Base-by-base conservation (phyloP, 2,797 vertebrate species). In the Lepidocolaptes lacrymiger region DNA sequence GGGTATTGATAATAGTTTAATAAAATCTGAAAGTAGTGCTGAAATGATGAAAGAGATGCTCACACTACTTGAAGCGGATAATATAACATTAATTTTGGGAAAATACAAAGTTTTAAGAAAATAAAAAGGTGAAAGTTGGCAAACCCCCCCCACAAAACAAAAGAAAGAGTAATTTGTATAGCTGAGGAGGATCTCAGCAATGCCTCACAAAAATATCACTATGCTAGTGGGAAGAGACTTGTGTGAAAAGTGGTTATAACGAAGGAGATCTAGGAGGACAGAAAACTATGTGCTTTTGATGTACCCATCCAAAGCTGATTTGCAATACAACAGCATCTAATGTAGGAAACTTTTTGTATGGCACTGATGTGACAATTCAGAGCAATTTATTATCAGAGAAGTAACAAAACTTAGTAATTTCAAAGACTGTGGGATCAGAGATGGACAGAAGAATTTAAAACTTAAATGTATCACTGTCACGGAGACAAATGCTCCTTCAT, bases 211-310 rank as follows among this genome's bases (percentile, higher is more conserved):
- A 37, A 87, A 66, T 22, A 22, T 46, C 30, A 37, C 5, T 49
- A 48, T 0, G 3, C 1, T 3, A 41, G n/a, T 63, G 14, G 44
- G 72, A 66, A 74, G n/a, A 92, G 27, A 43, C 14, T 66, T 0
- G 0, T 8, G 4, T 52, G 28, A 81, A 41, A 91, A 75, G 39
- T 2, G 3, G 4, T 51, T 72, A 30, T 52, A 92, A 54, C 12
- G 24, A 62, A 67, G 23, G 39, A 69, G 21, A 46, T 49, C 7
- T 30, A 27, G 18, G 24, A 36, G 62, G 51, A 36, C 23, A 66
- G 61, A 37, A 80, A 87, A 32, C 14, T 61, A 17, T 1, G 7
- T 34, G 22, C 12, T 52, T 77, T n/a, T 39, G 22, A 11, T 23
- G 30, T 11, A 66, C 24, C 14, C 20, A 17, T 18, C 67, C n/a